These are phyloP conservation scores for Bibio marci DNA, from an alignment of 2,888 invertebrate genomes.

Conservation along the genomic window DNA sequence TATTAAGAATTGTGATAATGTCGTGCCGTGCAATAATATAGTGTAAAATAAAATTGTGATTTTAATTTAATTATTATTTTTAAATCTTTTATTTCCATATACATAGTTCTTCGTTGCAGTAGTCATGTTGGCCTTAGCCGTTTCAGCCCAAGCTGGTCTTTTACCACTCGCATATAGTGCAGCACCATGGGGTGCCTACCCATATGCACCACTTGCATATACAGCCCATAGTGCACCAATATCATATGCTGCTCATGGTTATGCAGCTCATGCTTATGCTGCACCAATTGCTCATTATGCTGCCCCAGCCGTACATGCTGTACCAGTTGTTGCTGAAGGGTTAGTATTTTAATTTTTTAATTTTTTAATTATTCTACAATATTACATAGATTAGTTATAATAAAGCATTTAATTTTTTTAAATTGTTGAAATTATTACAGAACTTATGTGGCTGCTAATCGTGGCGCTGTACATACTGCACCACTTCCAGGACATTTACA, in stretches of 20 bases:
- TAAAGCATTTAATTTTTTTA: neutral
- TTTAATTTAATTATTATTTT: too few species aligned
- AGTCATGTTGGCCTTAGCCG: slow-evolving; percentile 26
- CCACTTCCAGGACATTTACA: slow-evolving; percentile 25
- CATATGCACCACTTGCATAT: slow-evolving; percentile 12
- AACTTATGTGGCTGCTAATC: slow-evolving; percentile 26
- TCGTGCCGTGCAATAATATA: too few species aligned
- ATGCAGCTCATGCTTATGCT: slow-evolving; percentile 29
- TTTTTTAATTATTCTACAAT: too few species aligned
- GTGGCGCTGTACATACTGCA: slow-evolving; percentile 26
- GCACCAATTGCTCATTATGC: slow-evolving; percentile 26
- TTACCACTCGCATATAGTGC: neutral
- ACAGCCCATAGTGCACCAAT: slow-evolving; percentile 19
- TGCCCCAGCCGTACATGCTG: too few species aligned
- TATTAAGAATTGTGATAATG: too few species aligned
- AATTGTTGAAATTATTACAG: slow-evolving; percentile 12
- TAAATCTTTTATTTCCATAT: too few species aligned
- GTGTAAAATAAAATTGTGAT: too few species aligned
- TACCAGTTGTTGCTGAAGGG: neutral
- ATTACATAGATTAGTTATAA: too few species aligned
- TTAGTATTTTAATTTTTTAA: neutral
- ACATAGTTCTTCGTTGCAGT: slow-evolving; percentile 20
- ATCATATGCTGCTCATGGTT: slow-evolving; percentile 20
- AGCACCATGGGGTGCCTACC: neutral
- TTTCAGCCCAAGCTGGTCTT: neutral